Evolutionary conservation across 2,797 vertebrate species (phyloP), one percentile per base, ranked within the genome.

Genomic region (Salmo trutta): DNA sequence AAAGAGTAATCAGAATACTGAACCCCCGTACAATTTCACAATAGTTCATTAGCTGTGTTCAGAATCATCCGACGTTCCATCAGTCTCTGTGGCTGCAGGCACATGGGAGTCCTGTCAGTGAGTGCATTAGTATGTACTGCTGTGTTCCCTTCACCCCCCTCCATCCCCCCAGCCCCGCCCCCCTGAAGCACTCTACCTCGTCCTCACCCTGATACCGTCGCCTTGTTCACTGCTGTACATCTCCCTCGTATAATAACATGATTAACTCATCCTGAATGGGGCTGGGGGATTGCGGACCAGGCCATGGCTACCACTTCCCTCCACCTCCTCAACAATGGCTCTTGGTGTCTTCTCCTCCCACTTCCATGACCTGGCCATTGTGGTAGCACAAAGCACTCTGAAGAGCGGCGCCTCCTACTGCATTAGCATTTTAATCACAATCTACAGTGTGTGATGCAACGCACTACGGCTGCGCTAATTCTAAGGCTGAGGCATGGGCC

Each of bases 391-490:
- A 91, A 90, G 86, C 82, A 41, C 85, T 85, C 52, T 87, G 77
- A 81, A 90, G 86, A 84, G 85, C 84, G 72, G 80, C 81, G 81
- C 77, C 83, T 85, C 87, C 69, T 68, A 79, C 27, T 2, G 71
- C 71, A 89, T 91, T 91, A 81, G 86, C 91, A 91, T 92, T 89
- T 90, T 91, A 90, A 91, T 89, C 89, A 85, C 83, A 87, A 84
- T 75, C 77, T 71, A 77, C 27, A 77, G 21, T 59, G 31, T 47
- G 52, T 21, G 16, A 65, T 53, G n/a, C 54, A 21, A 67, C 16
- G 66, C 66, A 5, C n/a, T 24, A 74, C 51, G 70, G 41, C 21
- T 41, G 4, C 12, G 47, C 70, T 53, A 71, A 71, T 29, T 52
- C 71, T 56, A 72, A 54, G 12, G 47, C 71, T 29, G 27, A 69